Conservation (phyloP, 2,113 vertebrate genomes). For the Pedionomus torquatus region DNA sequence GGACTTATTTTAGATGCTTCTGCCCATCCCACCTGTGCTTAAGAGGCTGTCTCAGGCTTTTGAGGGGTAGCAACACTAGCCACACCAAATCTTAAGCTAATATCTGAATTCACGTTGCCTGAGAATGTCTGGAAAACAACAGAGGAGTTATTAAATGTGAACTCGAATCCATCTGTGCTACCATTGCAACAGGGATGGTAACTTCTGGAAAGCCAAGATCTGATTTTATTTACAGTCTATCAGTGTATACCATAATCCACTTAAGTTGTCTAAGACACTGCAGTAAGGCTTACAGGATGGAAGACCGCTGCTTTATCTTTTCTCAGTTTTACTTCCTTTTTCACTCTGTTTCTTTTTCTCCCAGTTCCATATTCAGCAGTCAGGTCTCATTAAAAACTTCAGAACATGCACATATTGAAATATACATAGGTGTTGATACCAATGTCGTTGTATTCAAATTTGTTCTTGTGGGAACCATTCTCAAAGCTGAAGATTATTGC, state of each 20-base stretch:
- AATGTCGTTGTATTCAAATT: not conserved
- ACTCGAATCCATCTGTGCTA: not conserved
- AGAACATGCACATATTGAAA: not conserved
- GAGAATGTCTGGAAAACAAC: not conserved
- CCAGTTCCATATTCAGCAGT: not conserved
- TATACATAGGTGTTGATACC: not conserved
- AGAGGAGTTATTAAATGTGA: not conserved
- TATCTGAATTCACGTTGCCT: not conserved
- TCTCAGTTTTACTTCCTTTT: not conserved
- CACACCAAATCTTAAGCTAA: not conserved
- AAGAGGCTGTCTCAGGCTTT: not conserved
- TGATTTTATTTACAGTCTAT: not conserved
- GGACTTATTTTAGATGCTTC: not conserved
- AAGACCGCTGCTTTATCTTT: not conserved
- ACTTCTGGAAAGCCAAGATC: not conserved
- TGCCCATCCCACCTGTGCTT: not conserved
- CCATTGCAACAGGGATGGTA: not conserved
- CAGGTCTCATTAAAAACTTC: not conserved
- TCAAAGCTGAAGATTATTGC: not conserved
- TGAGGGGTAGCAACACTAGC: not conserved
- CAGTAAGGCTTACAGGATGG: not conserved
- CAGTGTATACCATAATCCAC: not conserved
- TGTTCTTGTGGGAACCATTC: not conserved
- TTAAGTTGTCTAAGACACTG: not conserved
- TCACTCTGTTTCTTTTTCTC: not conserved